Conservation (phyloP, 1,140 invertebrate species). For the Portunus trituberculatus region DNA sequence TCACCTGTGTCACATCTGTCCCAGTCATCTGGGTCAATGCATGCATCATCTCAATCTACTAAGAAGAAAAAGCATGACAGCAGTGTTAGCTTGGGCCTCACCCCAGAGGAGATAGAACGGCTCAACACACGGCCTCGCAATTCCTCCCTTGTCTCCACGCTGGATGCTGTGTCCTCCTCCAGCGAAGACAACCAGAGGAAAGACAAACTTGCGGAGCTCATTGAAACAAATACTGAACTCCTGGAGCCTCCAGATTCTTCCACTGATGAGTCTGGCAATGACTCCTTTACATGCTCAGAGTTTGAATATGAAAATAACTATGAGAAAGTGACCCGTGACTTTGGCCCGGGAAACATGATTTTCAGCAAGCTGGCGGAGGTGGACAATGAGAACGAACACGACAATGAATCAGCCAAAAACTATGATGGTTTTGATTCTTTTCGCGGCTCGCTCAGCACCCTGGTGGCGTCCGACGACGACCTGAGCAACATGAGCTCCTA, state of each 20-base stretch:
- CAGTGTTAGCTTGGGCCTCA: constrained; percentile 86
- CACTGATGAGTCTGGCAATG: constrained; percentile 96
- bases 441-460: constrained; percentile 93
- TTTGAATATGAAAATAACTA: constrained; percentile 97
- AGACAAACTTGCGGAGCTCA: constrained; percentile 79
- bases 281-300: constrained; percentile 98
- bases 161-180: constrained; percentile 95
- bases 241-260: constrained; percentile 84
- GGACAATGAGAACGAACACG: constrained; percentile 82
- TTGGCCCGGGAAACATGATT: constrained; percentile 82
- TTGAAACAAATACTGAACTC: constrained; percentile 81
- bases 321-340: constrained; percentile 84
- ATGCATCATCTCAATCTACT: constrained; percentile 83
- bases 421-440: constrained; percentile 97
- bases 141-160: constrained; percentile 91
- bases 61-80: constrained; percentile 79
- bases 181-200: constrained; percentile 85
- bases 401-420: constrained; percentile 80
- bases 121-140: constrained; percentile 91
- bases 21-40: constrained; percentile 85
- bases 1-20: constrained; percentile 93
- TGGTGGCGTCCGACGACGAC: constrained; percentile 96
- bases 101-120: constrained; percentile 86
- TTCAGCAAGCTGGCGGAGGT: constrained; percentile 87
- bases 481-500: constrained; percentile 84